Evolutionary conservation across 2,888 invertebrate genomes (phyloP), one percentile per base, ranked within the genome.

Genomic region (Microplitis manilae): DNA sequence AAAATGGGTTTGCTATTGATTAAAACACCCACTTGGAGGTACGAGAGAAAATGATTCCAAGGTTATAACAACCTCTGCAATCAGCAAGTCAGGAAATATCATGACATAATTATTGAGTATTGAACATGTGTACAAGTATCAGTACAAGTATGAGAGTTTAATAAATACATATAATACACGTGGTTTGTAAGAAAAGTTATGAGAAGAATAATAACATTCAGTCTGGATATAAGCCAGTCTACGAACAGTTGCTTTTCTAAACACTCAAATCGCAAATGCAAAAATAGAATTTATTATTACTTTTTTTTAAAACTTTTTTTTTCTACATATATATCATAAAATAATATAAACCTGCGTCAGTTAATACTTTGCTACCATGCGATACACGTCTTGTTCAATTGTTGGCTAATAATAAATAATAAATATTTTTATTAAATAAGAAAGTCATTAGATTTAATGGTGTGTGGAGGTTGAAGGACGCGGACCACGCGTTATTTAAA

Each of bases 101-200:
- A 76, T 76, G 76, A 61, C 68, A 72, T 76, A 71, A 76, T 73
- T 74, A 68, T 30, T 17, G 59, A 59, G 17, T 39, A 61, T 68
- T 67, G 20, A 38, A 71, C 40, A 59, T 13, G 17, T 50, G n/a
- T 60, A 17, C 30, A 60, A 70, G 38, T 68, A 72, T 38, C 13
- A 13, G 50, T 50, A 50, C 50, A 8, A 13, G 50, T 50, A 13
- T 13, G 50, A 50, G 13, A 13, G 9, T 50, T 50, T 50, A 13
- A 50, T 50, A 13, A 50, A 50, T 50, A 50, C 13, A 50, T 50
- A 50, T 50, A 50, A 50, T 50, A 13, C 50, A 50, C 61, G 62
- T 72, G 62, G 62, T 72, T 50, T 50, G 50, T 5, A 5, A 50
- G 50, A 50, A 50, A 50, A 50, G 50, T 50, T 50, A 50, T 50